A percentile compares a stretch with the other conserved stretches of the same genome.
Evolutionary conservation across 2,113 vertebrate species (phyloP).

Genomic region (Tragelaphus imberbis): DNA sequence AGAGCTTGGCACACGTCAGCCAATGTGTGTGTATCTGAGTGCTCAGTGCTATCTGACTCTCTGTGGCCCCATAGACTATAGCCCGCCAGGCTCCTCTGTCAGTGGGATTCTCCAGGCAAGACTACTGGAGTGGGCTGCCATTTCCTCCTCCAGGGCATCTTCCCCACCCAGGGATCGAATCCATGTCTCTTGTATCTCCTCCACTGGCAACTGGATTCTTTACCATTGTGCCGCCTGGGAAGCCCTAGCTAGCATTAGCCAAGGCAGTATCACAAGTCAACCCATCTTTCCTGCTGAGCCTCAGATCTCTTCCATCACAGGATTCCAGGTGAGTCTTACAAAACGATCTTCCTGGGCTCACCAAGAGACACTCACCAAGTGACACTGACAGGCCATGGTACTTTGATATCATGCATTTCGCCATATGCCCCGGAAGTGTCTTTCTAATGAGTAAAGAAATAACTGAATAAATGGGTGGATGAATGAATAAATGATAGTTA

Average conservation of each 20-base stretch:
- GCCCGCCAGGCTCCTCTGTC: background rate
- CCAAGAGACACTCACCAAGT: background rate
- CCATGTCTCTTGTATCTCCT: background rate
- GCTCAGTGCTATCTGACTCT: background rate
- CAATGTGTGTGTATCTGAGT: background rate
- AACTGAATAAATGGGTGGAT: background rate
- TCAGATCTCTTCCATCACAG: background rate
- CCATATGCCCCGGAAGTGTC: background rate
- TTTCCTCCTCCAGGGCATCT: background rate
- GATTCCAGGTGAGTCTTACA: background rate
- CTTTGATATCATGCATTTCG: background rate
- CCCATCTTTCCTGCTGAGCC: background rate
- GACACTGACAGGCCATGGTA: fast-evolving
- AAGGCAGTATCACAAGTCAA: fast-evolving
- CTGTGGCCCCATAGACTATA: background rate
- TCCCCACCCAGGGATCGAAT: background rate
- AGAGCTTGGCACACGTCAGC: background rate
- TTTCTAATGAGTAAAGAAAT: background rate
- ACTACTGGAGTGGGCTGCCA: background rate
- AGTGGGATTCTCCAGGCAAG: background rate
- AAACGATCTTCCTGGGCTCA: background rate
- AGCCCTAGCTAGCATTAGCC: background rate
- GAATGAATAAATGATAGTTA: background rate
- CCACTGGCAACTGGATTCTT: background rate
- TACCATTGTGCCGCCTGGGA: background rate